These are phyloP conservation scores for Cenopis cana DNA, from an alignment of 2,888 invertebrate species.

Conservation along the genomic window DNA sequence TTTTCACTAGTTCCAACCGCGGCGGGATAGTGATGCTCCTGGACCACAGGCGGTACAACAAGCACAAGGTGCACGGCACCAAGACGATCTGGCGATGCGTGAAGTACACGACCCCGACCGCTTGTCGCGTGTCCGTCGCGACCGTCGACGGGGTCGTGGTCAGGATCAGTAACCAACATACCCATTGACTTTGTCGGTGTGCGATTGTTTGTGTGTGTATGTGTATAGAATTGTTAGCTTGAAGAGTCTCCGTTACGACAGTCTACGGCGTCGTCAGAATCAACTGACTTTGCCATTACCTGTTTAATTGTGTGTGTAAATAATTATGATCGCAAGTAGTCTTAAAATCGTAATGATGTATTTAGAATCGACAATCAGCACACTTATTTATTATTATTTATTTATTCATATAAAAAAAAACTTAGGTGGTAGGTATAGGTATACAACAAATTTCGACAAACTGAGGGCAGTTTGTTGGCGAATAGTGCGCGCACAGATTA, in stretches of 20 bases:
- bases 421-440: no score
- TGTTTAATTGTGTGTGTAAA: background rate
- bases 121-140: conserved; percentile 28
- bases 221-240: background rate
- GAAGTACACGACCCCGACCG: conserved; percentile 14
- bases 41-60: conserved; percentile 47
- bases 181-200: background rate
- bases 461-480: no score
- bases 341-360: no score
- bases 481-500: no score
- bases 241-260: background rate
- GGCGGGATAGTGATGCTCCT: conserved; percentile 36
- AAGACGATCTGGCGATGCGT: conserved; percentile 49
- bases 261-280: no score
- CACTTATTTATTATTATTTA: no score
- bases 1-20: conserved; percentile 19
- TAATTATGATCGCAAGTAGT: background rate
- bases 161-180: conserved; percentile 8
- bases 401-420: no score
- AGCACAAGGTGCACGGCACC: conserved; percentile 37
- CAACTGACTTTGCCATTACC: no score
- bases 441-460: no score
- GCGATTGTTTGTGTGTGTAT: background rate
- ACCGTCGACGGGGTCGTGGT: conserved; percentile 29
- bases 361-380: no score